Percentiles rank a stretch among this genome's conserved stretches.
These are phyloP conservation scores for Drosophila koepferae DNA, from an alignment of 2,888 invertebrate species.

Conservation along the genomic window DNA sequence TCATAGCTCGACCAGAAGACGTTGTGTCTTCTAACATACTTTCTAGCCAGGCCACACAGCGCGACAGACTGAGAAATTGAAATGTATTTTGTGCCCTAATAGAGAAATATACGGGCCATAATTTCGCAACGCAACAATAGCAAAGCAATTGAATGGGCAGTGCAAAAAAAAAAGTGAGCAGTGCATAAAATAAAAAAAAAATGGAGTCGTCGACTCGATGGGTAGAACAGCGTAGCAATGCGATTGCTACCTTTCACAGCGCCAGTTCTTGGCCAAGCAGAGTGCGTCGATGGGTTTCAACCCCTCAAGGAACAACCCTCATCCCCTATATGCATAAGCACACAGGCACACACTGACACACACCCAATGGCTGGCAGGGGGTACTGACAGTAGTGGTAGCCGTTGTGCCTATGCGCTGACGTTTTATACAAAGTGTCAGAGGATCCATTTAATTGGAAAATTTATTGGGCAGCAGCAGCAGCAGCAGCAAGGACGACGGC, in stretches of 20 bases:
- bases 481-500: neutral
- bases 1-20: constrained; percentile 22
- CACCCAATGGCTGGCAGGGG: constrained; percentile 59
- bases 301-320: constrained; percentile 74
- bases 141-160: constrained; percentile 56
- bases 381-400: constrained; percentile 61
- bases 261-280: constrained; percentile 71
- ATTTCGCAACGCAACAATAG: constrained; percentile 72
- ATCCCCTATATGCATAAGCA: constrained; percentile 60
- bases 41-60: constrained; percentile 64
- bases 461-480: constrained; percentile 75
- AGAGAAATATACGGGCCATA: constrained; percentile 74
- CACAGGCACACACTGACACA: constrained; percentile 23
- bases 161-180: constrained; percentile 62
- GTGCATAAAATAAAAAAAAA: constrained; percentile 69
- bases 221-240: constrained; percentile 17
- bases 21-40: constrained; percentile 15
- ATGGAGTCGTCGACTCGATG: constrained; percentile 62
- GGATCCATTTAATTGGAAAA: constrained; percentile 82
- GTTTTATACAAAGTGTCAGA: constrained; percentile 79
- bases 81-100: constrained; percentile 73
- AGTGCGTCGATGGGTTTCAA: constrained; percentile 68
- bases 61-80: constrained; percentile 65
- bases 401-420: constrained; percentile 57
- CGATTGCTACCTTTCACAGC: constrained; percentile 76